phyloP scores from a whole-genome alignment of 2,797 vertebrate species.

The Phoeniculus purpureus region DNA sequence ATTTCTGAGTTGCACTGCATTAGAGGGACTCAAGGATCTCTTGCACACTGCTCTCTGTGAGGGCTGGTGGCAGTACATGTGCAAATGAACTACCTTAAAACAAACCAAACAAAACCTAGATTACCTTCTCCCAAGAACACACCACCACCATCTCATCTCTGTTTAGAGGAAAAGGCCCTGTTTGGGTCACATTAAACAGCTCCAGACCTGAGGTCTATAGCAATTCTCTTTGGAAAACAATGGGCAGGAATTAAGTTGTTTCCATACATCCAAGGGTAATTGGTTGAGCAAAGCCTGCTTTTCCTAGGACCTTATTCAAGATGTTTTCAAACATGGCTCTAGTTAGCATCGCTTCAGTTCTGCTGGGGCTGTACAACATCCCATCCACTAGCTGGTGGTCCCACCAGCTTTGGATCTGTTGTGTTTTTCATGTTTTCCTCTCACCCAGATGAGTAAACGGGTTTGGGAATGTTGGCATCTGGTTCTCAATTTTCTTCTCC shows the following conservation, averaged over 20 bases:
- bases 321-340: not conserved
- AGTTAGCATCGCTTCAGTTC: not conserved
- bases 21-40: not conserved
- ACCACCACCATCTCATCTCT: too few species aligned
- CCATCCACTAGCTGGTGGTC: not conserved
- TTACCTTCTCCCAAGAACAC: not conserved
- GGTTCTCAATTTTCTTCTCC: not conserved
- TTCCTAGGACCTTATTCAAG: not conserved
- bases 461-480: not conserved
- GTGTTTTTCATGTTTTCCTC: not conserved
- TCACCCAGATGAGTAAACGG: not conserved
- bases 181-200: not conserved
- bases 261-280: not conserved
- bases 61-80: not conserved
- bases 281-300: not conserved
- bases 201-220: not conserved
- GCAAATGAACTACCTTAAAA: not conserved
- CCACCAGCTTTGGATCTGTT: not conserved
- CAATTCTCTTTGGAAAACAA: not conserved
- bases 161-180: not conserved
- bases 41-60: fast-evolving
- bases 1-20: fast-evolving
- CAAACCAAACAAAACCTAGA: not conserved
- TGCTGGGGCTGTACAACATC: not conserved
- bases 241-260: not conserved